Base-by-base conservation (phyloP, 1,140 invertebrate species). In the Ceratina australensis region DNA sequence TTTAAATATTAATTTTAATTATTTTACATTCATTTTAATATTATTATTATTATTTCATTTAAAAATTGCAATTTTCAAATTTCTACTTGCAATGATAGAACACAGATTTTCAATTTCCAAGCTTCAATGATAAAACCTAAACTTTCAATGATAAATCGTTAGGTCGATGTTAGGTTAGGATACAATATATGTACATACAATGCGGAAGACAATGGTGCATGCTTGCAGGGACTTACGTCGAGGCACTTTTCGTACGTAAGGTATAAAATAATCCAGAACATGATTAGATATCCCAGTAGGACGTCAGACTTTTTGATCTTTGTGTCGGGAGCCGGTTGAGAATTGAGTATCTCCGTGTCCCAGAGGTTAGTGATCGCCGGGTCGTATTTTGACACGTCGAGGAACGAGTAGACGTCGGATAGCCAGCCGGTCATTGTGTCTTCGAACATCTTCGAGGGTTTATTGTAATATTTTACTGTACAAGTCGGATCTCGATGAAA, bases 171-270 rank as follows among this genome's bases (percentile, higher is more conserved):
- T n/a, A n/a, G n/a, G n/a, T n/a, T n/a, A n/a, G 26, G 50, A 75
- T 18, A 26, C 1, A 15, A 10, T 8, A 54, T 15, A 16, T n/a
- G n/a, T 2, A 16, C 5, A 10, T 2, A n/a, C 15, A 50, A 57
- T 22, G 12, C 22, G 8, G 0, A 61, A 54, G 13, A n/a, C n/a
- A n/a, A n/a, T n/a, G 8, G 3, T 22, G n/a, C 71, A 47, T 26
- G 72, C 15, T 12, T 22, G 33, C 7, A 20, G 4, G 33, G 47
- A 88, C 87, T 84, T 69, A 89, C 88, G 56, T 89, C 82, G 73
- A 89, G 82, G 74, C 84, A 88, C 54, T 88, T 88, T 59, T 85
- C 81, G 28, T 89, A 89, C 13, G 76, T 22, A 2, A 82, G 5
- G 71, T 86, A 89, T 8, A 87, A 59, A 24, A 85, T 16, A 33